Percentiles rank a stretch among this genome's conserved stretches.
Conservation (phyloP, 2,113 vertebrate species). For the Nesospiza acunhae region DNA sequence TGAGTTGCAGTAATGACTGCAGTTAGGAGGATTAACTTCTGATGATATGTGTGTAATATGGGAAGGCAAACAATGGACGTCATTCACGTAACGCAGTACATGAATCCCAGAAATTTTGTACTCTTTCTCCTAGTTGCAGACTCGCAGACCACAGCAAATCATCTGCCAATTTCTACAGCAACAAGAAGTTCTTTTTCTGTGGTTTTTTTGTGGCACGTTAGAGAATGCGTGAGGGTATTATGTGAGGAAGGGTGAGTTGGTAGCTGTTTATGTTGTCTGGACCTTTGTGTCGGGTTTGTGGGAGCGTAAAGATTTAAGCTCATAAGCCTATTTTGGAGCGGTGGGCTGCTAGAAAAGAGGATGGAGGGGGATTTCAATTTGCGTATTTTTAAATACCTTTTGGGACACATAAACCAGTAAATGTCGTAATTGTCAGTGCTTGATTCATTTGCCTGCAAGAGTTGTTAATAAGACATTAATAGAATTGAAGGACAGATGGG, state of each 20-base stretch:
- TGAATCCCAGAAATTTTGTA: not conserved
- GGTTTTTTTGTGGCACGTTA: not conserved
- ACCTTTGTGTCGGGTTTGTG: not conserved
- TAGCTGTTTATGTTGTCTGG: not conserved
- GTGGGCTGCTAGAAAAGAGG: not conserved
- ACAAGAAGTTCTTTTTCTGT: not conserved
- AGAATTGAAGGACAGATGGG: not conserved
- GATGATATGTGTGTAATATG: not conserved
- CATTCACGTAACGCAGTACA: fast-evolving
- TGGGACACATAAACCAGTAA: not conserved
- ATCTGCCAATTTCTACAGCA: not conserved
- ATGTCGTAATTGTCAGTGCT: not conserved
- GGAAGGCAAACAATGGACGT: not conserved
- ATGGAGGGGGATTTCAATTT: not conserved
- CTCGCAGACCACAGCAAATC: not conserved
- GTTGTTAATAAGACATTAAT: not conserved
- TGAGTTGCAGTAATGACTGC: not conserved
- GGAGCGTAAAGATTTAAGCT: not conserved
- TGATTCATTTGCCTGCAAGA: not conserved
- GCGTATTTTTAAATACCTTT: not conserved
- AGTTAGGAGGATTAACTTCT: not conserved
- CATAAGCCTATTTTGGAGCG: not conserved
- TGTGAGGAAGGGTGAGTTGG: not conserved
- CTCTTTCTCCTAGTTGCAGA: not conserved
- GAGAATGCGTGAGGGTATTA: not conserved